Percentiles rank a stretch among this genome's conserved stretches.
Conservation (phyloP, 2,888 invertebrate species). For the Platerodrilus igneus region DNA sequence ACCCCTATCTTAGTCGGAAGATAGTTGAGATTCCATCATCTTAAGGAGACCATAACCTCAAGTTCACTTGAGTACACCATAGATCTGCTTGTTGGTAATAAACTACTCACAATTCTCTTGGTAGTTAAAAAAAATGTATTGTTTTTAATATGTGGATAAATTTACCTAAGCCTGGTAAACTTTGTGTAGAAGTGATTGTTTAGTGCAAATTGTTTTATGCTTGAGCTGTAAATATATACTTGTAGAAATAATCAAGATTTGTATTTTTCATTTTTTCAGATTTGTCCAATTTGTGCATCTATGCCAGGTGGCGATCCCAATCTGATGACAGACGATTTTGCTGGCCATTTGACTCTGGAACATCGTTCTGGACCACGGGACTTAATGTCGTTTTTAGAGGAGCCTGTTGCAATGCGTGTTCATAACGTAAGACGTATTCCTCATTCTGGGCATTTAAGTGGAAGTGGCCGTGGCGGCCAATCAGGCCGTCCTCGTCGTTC, state of each 20-base stretch:
- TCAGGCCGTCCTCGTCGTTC: slow-evolving; percentile 70
- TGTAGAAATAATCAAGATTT: no score
- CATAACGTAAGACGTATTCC: slow-evolving; percentile 48
- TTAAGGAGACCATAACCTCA: no score
- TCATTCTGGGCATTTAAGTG: slow-evolving; percentile 41
- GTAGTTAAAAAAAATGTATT: no score
- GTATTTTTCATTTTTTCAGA: slow-evolving; percentile 60
- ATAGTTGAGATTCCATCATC: no score
- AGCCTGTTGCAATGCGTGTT: slow-evolving; percentile 68
- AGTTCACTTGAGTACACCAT: no score
- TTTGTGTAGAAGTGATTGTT: no score
- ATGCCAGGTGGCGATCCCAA: slow-evolving; percentile 96
- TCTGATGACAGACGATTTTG: slow-evolving; percentile 96
- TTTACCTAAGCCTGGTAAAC: no score
- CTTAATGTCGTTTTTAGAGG: slow-evolving; percentile 89
- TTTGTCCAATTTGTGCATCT: slow-evolving; percentile 96
- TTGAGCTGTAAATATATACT: slow-evolving; percentile 3
- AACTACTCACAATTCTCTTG: no score
- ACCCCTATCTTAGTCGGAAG: no score
- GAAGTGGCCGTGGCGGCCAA: slow-evolving; percentile 45
- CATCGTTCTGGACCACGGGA: slow-evolving; percentile 79
- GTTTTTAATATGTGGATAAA: background rate
- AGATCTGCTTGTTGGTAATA: no score
- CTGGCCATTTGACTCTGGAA: slow-evolving; percentile 90
- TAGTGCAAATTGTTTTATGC: no score